Evolutionary conservation across 2,113 vertebrate species (phyloP).

Genomic region (Rutilus rutilus): DNA sequence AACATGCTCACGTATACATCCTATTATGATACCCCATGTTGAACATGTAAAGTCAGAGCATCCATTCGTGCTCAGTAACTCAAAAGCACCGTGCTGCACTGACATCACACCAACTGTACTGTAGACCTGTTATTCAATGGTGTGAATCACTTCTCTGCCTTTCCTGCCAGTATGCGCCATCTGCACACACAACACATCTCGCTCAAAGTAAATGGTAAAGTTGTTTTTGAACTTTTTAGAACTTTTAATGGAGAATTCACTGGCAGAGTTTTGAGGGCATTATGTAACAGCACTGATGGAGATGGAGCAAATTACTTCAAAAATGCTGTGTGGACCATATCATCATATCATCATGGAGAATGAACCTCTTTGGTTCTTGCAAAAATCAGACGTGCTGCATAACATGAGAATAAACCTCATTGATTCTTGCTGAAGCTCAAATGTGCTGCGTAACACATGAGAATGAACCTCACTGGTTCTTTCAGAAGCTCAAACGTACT

Average conservation of each 20-base stretch:
- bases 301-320: not conserved
- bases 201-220: not conserved
- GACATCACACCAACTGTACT: constrained; percentile 4
- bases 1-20: not conserved
- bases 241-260: not conserved
- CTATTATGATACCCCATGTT: not conserved
- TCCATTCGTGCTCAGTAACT: not conserved
- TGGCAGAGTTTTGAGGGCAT: not conserved
- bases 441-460: too few species aligned
- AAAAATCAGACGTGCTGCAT: too few species aligned
- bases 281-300: not conserved
- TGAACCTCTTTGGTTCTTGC: too few species aligned
- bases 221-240: not conserved
- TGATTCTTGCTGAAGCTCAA: too few species aligned
- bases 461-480: too few species aligned
- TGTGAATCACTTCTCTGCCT: constrained; percentile 25
- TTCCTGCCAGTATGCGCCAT: constrained; percentile 16
- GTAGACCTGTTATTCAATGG: constrained; percentile 4
- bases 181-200: constrained; percentile 22
- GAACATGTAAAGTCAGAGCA: not conserved
- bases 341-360: too few species aligned
- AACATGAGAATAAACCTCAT: too few species aligned
- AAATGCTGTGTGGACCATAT: too few species aligned
- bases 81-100: not conserved
- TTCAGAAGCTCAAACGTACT: too few species aligned